Conservation (phyloP, 1,140 invertebrate species). For the Atta colombica region DNA sequence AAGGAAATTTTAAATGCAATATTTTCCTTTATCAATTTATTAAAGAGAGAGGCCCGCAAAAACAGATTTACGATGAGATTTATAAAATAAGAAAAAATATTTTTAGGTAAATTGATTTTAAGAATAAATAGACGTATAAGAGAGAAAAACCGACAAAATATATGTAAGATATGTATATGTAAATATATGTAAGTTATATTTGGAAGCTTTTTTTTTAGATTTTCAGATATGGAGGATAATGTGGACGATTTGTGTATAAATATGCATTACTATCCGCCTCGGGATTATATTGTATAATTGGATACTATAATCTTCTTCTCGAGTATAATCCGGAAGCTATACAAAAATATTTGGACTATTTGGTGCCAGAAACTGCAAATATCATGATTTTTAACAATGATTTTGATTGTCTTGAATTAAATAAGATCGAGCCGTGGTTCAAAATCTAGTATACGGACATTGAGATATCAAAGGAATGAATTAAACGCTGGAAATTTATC, state of each 20-base stretch:
- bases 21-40: slow-evolving; percentile 92
- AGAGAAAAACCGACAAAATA: not conserved
- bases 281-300: slow-evolving; percentile 91
- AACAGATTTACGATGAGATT: slow-evolving; percentile 92
- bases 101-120: slow-evolving; percentile 83
- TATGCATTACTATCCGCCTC: slow-evolving; percentile 93
- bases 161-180: not conserved
- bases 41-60: slow-evolving; percentile 88
- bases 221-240: slow-evolving; percentile 90
- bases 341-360: slow-evolving; percentile 88
- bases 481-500: slow-evolving; percentile 88
- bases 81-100: slow-evolving; percentile 89
- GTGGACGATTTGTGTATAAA: slow-evolving; percentile 92
- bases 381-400: slow-evolving; percentile 90
- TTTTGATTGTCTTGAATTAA: slow-evolving; percentile 87
- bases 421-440: slow-evolving; percentile 91
- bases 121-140: not conserved
- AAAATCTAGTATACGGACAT: slow-evolving; percentile 88
- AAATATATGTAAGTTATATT: not conserved
- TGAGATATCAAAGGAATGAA: slow-evolving; percentile 88
- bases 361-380: slow-evolving; percentile 92
- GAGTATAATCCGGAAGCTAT: slow-evolving; percentile 93
- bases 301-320: slow-evolving; percentile 89
- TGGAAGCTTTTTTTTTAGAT: slow-evolving; percentile 83
- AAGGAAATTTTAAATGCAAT: slow-evolving; percentile 90